Conservation (phyloP, 2,797 vertebrate genomes). For the Tolypeutes matacus region DNA sequence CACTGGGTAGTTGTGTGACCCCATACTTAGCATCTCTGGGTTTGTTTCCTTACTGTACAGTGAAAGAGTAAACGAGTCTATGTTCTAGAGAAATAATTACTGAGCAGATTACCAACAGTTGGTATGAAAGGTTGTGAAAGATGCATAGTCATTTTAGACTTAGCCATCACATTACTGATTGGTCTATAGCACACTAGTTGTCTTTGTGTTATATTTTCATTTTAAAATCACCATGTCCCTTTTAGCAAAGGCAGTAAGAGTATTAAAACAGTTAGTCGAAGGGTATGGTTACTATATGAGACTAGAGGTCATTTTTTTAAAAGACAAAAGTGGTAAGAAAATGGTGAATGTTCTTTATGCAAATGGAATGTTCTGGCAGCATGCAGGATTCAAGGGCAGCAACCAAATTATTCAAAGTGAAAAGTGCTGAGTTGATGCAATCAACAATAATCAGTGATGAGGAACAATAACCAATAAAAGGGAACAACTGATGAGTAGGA, state of each 20-base stretch:
- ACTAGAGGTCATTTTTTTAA: not conserved
- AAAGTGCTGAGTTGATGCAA: not conserved
- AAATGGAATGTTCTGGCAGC: not conserved
- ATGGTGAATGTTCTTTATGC: not conserved
- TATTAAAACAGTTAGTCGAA: constrained; percentile 11
- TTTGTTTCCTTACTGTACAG: constrained; percentile 12
- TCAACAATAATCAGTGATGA: not conserved
- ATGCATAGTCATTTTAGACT: not conserved
- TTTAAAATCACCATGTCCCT: not conserved
- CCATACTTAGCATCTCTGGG: not conserved
- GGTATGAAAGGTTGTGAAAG: not conserved
- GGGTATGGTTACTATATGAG: not conserved
- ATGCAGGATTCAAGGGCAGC: not conserved
- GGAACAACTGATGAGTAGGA: not conserved
- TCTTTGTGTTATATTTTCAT: not conserved
- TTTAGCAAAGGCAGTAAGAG: not conserved
- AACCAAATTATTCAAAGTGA: not conserved
- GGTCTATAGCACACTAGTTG: not conserved
- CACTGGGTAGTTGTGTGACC: not conserved
- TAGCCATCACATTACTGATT: not conserved
- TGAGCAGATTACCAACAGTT: not conserved
- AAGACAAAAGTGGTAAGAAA: not conserved
- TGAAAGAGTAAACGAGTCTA: not conserved
- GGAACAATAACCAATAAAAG: not conserved
- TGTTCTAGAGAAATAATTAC: not conserved